A percentile compares a stretch with the other conserved stretches of the same genome.
These are phyloP conservation scores for Nephrotoma flavescens DNA, from an alignment of 2,888 invertebrate genomes.

Conservation along the genomic window DNA sequence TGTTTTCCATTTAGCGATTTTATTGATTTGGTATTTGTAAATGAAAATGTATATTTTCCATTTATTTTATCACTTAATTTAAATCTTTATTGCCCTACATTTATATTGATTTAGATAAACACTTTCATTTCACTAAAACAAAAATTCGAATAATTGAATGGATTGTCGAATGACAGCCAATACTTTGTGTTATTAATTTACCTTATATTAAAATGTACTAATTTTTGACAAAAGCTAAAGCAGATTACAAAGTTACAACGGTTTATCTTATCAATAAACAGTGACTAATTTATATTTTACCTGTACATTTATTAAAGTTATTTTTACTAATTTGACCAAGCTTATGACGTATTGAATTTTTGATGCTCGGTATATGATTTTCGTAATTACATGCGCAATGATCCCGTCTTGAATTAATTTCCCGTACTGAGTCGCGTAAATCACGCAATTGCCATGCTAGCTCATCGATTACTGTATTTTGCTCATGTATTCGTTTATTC, in stretches of 20 bases:
- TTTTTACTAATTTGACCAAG: background rate
- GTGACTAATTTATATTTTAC: background rate
- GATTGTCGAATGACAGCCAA: background rate
- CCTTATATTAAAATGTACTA: too few species aligned
- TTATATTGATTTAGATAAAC: background rate
- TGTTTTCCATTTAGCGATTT: background rate
- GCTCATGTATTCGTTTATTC: conserved; percentile 5
- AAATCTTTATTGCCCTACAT: background rate
- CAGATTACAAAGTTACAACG: background rate
- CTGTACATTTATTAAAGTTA: background rate
- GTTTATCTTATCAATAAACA: background rate
- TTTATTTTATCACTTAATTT: background rate
- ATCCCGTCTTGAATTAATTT: background rate
- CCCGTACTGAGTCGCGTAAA: conserved; percentile 7
- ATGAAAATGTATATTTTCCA: background rate
- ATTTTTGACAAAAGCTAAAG: background rate
- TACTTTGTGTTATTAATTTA: background rate
- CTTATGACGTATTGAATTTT: background rate
- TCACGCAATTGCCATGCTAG: conserved; percentile 10
- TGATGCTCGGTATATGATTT: conserved; percentile 1
- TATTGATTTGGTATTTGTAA: background rate
- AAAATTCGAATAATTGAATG: background rate
- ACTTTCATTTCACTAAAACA: background rate
- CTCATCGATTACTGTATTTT: conserved; percentile 8
- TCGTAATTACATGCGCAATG: conserved; percentile 6